Evolutionary conservation across 2,113 vertebrate genomes (phyloP), one percentile per base, ranked within the genome.

Genomic region (Lycaon pictus): DNA sequence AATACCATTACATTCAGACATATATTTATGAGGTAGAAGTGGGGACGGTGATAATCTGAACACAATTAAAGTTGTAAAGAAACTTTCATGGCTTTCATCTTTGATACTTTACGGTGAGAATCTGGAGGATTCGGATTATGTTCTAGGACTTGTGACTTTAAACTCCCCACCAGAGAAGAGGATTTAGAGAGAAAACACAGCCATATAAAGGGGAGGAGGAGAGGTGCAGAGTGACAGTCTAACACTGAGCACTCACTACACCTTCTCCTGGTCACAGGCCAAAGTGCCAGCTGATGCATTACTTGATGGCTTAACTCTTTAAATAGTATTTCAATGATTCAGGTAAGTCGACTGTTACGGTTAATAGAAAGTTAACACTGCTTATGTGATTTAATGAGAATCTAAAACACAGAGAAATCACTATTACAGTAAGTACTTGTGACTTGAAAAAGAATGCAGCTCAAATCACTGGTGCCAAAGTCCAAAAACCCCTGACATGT

Each of bases 221-320:
- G 4, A 37, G 12, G 16, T 25, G 7, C 60, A 22, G 35, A 27
- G 22, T 4, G 80, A 17, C 51, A 43, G 27, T 7, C 62, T 32
- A 11, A 79, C 1, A 32, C 7, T 11, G 15, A 32, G 29, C 0
- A 23, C 5, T n/a, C 16, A 35, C 4, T 9, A 0, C 1, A 1
- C 8, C 32, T 25, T 58, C 9, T 37, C 32, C 3, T 20, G 5
- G 58, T 19, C 79, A 25, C 3, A 81, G 53, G 27, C 4, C 0
- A 22, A n/a, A 25, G 19, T 0, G 8, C 10, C 13, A 58, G 35
- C 8, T 9, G 5, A 25, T 19, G 4, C 29, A 60, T 20, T 58
- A 17, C 23, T 56, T 32, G 35, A 56, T 51, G n/a, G 43, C 1
- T 67, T 35, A 3, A 76, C 35, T 77, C 76, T 91, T 19, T 72